Evolutionary conservation across 2,888 invertebrate species (phyloP).

Genomic region (Octonoba sinensis): DNA sequence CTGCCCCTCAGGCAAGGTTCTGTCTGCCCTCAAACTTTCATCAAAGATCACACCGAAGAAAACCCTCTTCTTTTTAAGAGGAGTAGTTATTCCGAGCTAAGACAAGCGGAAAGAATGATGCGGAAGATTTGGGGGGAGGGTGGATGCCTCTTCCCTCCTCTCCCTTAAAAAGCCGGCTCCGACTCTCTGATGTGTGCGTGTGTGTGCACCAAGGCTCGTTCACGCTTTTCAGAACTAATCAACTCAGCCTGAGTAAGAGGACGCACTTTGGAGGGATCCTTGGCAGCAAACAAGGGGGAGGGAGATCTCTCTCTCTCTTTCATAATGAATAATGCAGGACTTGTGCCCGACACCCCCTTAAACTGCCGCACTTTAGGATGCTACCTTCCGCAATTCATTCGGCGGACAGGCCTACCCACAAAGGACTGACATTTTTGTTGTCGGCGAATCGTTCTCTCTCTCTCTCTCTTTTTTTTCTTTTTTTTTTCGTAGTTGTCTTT

Average conservation of each 20-base stretch:
- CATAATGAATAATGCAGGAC: constrained; percentile 62
- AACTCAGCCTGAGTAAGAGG: constrained; percentile 43
- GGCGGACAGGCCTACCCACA: constrained; percentile 31
- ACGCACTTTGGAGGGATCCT: constrained; percentile 52
- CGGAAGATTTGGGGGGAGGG: constrained; percentile 44
- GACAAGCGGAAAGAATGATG: constrained; percentile 64
- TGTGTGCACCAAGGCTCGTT: constrained; percentile 55
- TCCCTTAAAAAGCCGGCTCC: constrained; percentile 24
- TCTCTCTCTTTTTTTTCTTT: constrained; percentile 13
- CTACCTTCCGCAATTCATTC: constrained; percentile 24
- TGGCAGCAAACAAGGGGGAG: constrained; percentile 3
- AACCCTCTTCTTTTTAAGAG: constrained; percentile 45
- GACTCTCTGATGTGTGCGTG: constrained; percentile 22
- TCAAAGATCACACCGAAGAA: constrained; percentile 26
- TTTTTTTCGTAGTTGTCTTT: constrained; percentile 21
- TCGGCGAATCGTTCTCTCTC: constrained; percentile 18
- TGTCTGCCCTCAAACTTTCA: constrained; percentile 2
- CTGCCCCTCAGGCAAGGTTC: too few species aligned
- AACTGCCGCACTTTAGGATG: constrained; percentile 26
- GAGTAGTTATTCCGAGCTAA: constrained; percentile 61
- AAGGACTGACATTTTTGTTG: constrained; percentile 44
- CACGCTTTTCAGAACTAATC: constrained; percentile 63
- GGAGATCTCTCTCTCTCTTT: constrained; percentile 13
- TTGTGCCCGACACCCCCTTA: constrained; percentile 30
- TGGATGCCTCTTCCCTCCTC: not conserved